Evolutionary conservation across 1,140 invertebrate genomes (phyloP).

Genomic region (Vanessa atalanta): DNA sequence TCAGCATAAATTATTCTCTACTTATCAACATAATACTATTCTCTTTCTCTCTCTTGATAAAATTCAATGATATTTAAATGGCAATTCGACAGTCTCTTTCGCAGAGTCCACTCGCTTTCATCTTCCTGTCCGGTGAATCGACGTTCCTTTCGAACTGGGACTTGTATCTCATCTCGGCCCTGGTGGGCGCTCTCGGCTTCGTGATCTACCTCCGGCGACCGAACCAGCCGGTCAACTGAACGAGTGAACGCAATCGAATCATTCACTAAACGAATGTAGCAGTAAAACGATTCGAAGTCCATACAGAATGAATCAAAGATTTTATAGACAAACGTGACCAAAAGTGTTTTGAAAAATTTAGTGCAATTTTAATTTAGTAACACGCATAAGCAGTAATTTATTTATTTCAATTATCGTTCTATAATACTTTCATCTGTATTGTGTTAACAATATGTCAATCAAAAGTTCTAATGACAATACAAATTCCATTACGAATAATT

Average conservation of each 20-base stretch:
- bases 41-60: neutral
- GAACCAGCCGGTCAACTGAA: conserved; percentile 69
- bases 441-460: neutral
- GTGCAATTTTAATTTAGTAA: conserved; percentile 4
- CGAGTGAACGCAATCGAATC: neutral
- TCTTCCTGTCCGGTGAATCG: conserved; percentile 84
- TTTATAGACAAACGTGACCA: neutral
- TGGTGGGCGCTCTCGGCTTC: conserved; percentile 90
- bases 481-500: neutral
- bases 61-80: neutral
- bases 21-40: neutral
- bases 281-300: neutral
- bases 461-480: neutral
- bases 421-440: neutral
- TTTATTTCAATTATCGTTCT: neutral
- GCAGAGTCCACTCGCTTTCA: conserved; percentile 84
- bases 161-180: conserved; percentile 92
- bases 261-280: neutral
- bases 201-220: conserved; percentile 87
- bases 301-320: neutral
- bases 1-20: no score
- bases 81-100: conserved; percentile 64
- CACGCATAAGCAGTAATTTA: neutral
- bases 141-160: conserved; percentile 95
- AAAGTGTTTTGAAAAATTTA: neutral